phyloP scores from a whole-genome alignment of 2,888 invertebrate genomes.

The Parascotia fuliginaria region DNA sequence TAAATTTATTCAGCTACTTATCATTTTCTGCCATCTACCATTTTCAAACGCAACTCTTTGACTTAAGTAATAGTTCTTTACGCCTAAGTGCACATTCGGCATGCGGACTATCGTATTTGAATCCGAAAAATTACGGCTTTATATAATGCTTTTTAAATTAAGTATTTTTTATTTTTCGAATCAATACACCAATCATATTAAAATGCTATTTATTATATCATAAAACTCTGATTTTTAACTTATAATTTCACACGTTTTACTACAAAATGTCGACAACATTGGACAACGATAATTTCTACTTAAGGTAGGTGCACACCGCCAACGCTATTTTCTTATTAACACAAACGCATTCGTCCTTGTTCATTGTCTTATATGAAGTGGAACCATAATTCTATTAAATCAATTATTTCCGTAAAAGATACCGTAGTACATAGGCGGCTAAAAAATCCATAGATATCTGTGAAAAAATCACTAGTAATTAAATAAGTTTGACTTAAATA shows the following conservation, averaged over 20 bases:
- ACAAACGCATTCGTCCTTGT: constrained; percentile 28
- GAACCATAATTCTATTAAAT: constrained; percentile 19
- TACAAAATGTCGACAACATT: constrained; percentile 2
- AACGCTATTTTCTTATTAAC: constrained; percentile 1
- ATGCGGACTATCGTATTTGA: too few relatives aligned
- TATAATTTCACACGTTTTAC: too few relatives aligned
- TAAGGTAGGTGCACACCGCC: too few relatives aligned
- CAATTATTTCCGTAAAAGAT: constrained; percentile 14
- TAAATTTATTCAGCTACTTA: neutral
- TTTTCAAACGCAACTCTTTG: neutral
- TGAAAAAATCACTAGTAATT: constrained; percentile 1
- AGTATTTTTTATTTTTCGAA: too few relatives aligned
- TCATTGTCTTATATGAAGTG: constrained; percentile 49
- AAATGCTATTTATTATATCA: too few relatives aligned
- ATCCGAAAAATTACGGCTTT: too few relatives aligned
- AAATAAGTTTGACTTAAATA: constrained; percentile 3
- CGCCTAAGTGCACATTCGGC: neutral
- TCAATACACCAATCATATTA: too few relatives aligned
- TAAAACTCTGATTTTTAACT: too few relatives aligned
- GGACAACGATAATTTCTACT: constrained; percentile 3
- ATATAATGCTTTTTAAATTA: too few relatives aligned
- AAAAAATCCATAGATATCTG: too few relatives aligned
- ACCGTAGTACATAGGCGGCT: constrained; percentile 3
- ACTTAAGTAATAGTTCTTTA: neutral
- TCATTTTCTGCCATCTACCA: neutral